Evolutionary conservation across 2,797 vertebrate genomes (phyloP).

Genomic region (Allobates femoralis): DNA sequence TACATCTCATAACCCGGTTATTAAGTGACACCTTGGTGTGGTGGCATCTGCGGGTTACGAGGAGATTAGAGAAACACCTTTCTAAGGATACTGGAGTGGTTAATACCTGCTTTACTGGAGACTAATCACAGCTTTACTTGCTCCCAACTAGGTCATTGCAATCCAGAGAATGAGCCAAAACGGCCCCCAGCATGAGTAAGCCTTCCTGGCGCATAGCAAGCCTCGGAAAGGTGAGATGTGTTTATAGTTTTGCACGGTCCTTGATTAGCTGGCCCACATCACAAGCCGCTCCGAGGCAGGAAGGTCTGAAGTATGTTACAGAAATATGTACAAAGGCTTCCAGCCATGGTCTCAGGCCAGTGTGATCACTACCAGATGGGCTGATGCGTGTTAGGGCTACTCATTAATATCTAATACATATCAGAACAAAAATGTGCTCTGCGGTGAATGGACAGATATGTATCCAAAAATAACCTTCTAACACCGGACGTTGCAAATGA

Average conservation of each 20-base stretch:
- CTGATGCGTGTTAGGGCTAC: background rate
- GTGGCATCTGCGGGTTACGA: constrained; percentile 1
- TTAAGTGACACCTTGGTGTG: constrained; percentile 9
- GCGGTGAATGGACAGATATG: background rate
- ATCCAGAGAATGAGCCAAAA: constrained; percentile 23
- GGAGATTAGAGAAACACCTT: constrained; percentile 47
- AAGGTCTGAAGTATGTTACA: constrained; percentile 17
- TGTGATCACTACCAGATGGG: constrained; percentile 52
- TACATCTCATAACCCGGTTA: background rate
- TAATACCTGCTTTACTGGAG: constrained; percentile 57
- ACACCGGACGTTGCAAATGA: background rate
- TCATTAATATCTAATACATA: background rate
- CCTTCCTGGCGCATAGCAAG: constrained; percentile 15
- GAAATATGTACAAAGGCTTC: constrained; percentile 42
- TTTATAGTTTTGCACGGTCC: constrained; percentile 23
- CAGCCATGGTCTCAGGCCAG: background rate
- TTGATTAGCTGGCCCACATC: constrained; percentile 38
- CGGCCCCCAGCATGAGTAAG: background rate
- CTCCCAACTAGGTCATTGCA: constrained; percentile 57
- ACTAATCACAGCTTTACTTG: constrained; percentile 53
- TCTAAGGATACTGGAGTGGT: constrained; percentile 46
- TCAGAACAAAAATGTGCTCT: background rate
- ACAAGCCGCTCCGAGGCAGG: background rate
- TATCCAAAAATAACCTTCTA: background rate
- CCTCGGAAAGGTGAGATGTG: constrained; percentile 39